These are phyloP conservation scores for Lasius platythorax DNA, from an alignment of 2,888 invertebrate species.

Conservation along the genomic window DNA sequence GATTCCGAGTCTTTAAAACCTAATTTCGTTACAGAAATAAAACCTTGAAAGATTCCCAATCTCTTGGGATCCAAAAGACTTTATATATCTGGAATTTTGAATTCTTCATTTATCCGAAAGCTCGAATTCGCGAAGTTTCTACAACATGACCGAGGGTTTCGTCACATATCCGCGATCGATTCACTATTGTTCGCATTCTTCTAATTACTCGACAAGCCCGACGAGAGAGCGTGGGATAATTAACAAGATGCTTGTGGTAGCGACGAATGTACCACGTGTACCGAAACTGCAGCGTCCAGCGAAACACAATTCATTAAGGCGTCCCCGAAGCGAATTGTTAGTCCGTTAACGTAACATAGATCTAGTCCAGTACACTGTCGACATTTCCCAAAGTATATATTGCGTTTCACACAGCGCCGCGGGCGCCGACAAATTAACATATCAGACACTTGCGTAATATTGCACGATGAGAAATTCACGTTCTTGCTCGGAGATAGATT, in stretches of 20 bases:
- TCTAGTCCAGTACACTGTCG: background rate
- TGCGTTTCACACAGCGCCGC: background rate
- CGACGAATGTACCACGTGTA: background rate
- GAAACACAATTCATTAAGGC: constrained; percentile 19
- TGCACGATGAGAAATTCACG: constrained; percentile 21
- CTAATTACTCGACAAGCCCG: constrained; percentile 10
- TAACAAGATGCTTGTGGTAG: constrained; percentile 20
- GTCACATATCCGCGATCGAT: background rate
- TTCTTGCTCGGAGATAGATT: background rate
- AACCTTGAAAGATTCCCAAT: background rate
- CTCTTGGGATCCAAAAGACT: background rate
- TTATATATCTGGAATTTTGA: background rate
- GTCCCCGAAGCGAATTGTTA: constrained; percentile 29
- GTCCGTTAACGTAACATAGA: constrained; percentile 23
- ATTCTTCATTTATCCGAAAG: background rate
- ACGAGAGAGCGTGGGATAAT: background rate
- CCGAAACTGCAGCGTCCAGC: background rate
- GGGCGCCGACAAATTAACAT: background rate
- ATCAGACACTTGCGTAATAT: constrained; percentile 9
- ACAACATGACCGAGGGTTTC: background rate
- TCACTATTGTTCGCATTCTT: background rate
- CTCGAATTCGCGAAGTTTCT: background rate
- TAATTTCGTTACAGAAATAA: background rate
- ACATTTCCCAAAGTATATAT: background rate
- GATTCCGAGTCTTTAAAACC: background rate